Evolutionary conservation across 2,113 vertebrate species (phyloP).

Genomic region (Eidolon helvum): DNA sequence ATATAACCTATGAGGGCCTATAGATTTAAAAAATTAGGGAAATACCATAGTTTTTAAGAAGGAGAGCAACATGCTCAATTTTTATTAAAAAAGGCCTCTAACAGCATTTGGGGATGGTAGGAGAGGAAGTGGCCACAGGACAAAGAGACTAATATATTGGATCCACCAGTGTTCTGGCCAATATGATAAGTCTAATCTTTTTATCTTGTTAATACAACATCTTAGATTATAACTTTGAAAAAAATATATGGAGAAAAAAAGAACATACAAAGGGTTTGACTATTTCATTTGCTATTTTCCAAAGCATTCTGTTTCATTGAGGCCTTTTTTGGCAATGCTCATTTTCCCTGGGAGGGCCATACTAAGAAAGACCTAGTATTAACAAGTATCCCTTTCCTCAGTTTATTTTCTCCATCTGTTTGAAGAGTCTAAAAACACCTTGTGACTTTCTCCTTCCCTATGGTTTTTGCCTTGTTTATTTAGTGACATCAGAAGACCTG

Average conservation of each 20-base stretch:
- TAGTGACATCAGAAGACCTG: background rate
- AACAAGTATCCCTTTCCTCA: background rate
- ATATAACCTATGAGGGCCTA: background rate
- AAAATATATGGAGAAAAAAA: background rate
- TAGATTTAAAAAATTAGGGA: background rate
- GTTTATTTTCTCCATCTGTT: background rate
- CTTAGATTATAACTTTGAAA: background rate
- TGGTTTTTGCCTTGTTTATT: background rate
- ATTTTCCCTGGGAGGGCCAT: background rate
- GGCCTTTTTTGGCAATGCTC: background rate
- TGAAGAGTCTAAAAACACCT: background rate
- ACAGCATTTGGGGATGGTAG: too few species aligned
- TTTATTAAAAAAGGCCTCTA: background rate
- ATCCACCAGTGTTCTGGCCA: background rate
- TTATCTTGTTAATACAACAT: background rate
- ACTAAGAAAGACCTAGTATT: background rate
- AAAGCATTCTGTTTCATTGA: background rate
- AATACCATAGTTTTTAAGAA: background rate
- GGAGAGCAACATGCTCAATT: rapidly evolving
- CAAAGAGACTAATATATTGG: background rate
- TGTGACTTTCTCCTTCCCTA: background rate
- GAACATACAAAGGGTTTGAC: rapidly evolving
- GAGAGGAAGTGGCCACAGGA: background rate
- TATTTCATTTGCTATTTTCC: background rate
- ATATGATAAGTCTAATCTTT: too few species aligned